These are phyloP conservation scores for Psittacula echo DNA, from an alignment of 2,797 vertebrate species.

Conservation along the genomic window DNA sequence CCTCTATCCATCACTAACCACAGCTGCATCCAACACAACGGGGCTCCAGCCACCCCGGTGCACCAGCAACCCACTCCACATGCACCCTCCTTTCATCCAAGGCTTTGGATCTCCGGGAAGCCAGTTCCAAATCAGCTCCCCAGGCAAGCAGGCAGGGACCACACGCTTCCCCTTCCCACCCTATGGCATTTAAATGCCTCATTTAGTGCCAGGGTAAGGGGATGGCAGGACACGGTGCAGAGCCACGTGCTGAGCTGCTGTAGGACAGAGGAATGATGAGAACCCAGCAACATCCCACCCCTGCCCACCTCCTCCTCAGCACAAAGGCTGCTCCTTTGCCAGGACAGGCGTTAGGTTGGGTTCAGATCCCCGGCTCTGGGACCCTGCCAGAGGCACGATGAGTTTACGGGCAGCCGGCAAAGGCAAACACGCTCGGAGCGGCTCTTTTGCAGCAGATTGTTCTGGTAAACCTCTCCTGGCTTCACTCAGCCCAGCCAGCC, in stretches of 20 bases:
- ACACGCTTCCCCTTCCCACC: neutral
- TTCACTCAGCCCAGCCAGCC: neutral
- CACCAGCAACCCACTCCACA: neutral
- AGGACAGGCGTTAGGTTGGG: neutral
- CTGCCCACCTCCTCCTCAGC: neutral
- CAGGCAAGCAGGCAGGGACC: neutral
- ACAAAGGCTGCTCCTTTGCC: neutral
- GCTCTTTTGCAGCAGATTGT: neutral
- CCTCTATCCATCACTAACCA: neutral
- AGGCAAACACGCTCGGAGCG: neutral
- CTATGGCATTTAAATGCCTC: neutral
- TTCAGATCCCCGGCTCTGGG: neutral
- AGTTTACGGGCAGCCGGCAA: neutral
- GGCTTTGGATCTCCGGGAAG: neutral
- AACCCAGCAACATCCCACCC: neutral
- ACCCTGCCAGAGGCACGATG: neutral
- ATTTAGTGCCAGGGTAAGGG: neutral
- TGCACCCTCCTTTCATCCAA: neutral
- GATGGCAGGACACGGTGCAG: conserved; percentile 2
- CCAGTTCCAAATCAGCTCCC: neutral
- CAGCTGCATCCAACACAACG: fast-evolving
- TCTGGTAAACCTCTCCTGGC: neutral
- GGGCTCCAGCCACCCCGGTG: neutral
- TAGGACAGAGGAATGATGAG: neutral
- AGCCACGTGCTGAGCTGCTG: neutral